Percentiles rank a stretch among this genome's conserved stretches.
These are phyloP conservation scores for Neelides folsomi DNA, from an alignment of 2,888 invertebrate genomes.

Conservation along the genomic window DNA sequence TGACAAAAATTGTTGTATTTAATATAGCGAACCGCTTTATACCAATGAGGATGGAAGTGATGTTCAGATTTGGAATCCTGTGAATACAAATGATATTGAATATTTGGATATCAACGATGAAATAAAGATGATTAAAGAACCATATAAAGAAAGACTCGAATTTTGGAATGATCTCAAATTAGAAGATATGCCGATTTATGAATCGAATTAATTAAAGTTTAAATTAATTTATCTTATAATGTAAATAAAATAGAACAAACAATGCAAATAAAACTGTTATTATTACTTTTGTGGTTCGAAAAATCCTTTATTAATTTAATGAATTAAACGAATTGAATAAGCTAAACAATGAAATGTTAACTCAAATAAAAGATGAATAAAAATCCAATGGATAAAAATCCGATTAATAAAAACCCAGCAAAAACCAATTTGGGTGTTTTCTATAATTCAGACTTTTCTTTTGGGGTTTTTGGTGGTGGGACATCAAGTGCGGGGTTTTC, in stretches of 20 bases:
- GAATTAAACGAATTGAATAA: too few relatives aligned
- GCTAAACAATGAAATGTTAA: too few relatives aligned
- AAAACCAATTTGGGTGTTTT: not conserved
- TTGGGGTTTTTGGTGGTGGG: constrained; percentile 41
- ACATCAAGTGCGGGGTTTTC: constrained; percentile 21
- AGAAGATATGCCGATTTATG: constrained; percentile 13
- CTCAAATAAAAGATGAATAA: too few relatives aligned
- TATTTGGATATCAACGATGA: constrained; percentile 18
- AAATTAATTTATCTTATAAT: too few relatives aligned
- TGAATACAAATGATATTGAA: constrained; percentile 7
- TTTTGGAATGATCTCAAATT: constrained; percentile 16
- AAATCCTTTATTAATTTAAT: too few relatives aligned
- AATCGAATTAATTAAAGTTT: not conserved
- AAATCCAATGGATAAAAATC: too few relatives aligned
- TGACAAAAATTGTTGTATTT: not conserved
- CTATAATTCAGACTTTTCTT: not conserved
- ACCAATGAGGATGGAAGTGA: constrained; percentile 15
- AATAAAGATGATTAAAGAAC: constrained; percentile 16
- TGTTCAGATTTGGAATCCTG: constrained; percentile 12
- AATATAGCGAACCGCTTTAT: constrained; percentile 15
- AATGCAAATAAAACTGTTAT: too few relatives aligned
- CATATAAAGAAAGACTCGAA: constrained; percentile 8
- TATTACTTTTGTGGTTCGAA: too few relatives aligned
- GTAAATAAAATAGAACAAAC: too few relatives aligned
- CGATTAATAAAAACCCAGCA: too few relatives aligned